Evolutionary conservation across 2,113 vertebrate species (phyloP).

Genomic region (Ciconia maguari): DNA sequence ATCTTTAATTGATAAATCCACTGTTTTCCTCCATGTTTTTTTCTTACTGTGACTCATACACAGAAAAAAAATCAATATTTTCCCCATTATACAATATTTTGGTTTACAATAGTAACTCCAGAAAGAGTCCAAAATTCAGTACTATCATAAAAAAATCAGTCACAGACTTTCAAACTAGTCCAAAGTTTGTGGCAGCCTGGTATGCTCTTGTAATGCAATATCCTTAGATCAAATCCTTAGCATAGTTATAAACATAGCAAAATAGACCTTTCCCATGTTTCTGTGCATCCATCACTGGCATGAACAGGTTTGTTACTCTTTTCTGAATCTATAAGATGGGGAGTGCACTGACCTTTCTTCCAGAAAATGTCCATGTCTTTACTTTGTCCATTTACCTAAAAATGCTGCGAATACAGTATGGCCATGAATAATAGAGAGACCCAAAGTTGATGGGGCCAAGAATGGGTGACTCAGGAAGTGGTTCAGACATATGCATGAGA

Average conservation of each 20-base stretch:
- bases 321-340: not conserved
- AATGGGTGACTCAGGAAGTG: slow-evolving; percentile 57
- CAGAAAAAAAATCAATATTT: not conserved
- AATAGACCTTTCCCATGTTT: not conserved
- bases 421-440: slow-evolving; percentile 56
- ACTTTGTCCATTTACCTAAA: slow-evolving; percentile 38
- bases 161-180: not conserved
- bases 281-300: not conserved
- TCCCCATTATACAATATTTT: not conserved
- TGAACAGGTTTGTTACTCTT: not conserved
- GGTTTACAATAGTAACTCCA: not conserved
- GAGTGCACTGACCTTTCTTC: not conserved
- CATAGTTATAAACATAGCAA: not conserved
- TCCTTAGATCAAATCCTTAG: not conserved
- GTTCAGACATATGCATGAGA: slow-evolving; percentile 55
- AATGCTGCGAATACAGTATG: not conserved
- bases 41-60: not conserved
- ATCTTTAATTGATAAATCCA: not conserved
- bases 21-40: not conserved
- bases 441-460: slow-evolving; percentile 46
- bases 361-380: not conserved
- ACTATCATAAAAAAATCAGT: not conserved
- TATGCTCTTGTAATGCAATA: not conserved
- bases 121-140: not conserved
- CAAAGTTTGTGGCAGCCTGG: not conserved